Conservation (phyloP, 1,140 invertebrate genomes). For the Diachasma alloeum region DNA sequence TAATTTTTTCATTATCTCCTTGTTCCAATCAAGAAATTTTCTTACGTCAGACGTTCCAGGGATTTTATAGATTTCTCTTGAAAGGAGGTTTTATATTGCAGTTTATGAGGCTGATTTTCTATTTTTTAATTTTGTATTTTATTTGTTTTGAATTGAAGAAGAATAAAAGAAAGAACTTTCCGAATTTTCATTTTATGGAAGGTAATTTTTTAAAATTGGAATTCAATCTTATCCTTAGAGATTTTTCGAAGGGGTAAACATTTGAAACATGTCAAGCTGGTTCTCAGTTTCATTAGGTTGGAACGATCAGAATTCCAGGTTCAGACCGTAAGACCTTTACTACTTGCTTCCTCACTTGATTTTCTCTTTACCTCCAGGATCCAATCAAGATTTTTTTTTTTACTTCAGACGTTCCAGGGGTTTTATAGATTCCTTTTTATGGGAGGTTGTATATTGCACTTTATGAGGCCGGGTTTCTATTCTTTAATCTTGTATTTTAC, state of each 20-base stretch:
- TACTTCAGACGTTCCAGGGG: neutral
- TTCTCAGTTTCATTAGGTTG: too few species aligned
- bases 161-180: too few species aligned
- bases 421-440: neutral
- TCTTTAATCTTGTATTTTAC: neutral
- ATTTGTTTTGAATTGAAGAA: too few species aligned
- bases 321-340: too few species aligned
- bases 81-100: neutral
- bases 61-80: neutral
- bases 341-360: constrained; percentile 25
- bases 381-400: neutral
- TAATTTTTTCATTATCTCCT: constrained; percentile 20
- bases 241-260: too few species aligned
- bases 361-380: constrained; percentile 14
- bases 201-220: too few species aligned
- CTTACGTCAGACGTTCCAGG: neutral
- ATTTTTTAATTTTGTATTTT: neutral
- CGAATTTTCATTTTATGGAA: too few species aligned
- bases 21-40: neutral
- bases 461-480: neutral
- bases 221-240: too few species aligned
- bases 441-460: neutral
- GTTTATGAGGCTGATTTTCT: neutral
- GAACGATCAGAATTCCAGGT: neutral
- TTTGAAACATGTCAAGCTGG: too few species aligned